phyloP scores from a whole-genome alignment of 2,113 vertebrate genomes.

The Cynocephalus volans region DNA sequence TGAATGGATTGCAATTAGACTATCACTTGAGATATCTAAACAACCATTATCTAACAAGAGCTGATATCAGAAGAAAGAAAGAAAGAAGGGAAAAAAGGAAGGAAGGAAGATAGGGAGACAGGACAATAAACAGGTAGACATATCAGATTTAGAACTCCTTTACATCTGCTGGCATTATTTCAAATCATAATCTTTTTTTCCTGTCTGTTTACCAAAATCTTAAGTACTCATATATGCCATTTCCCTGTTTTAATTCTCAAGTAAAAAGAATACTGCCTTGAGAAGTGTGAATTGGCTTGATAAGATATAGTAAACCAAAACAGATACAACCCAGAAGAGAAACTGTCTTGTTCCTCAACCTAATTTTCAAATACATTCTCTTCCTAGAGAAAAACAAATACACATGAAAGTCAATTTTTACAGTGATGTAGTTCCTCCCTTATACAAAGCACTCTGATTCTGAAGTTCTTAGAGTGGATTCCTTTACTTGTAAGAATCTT shows the following conservation, averaged over 20 bases:
- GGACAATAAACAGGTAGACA: background rate
- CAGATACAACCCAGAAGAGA: background rate
- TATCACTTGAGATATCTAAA: conserved; percentile 13
- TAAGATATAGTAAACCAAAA: conserved; percentile 61
- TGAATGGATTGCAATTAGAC: conserved; percentile 7
- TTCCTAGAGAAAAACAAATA: conserved; percentile 41
- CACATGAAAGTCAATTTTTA: conserved; percentile 39
- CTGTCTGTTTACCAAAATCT: conserved; percentile 40
- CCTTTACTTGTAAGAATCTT: conserved; percentile 34
- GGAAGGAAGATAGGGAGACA: background rate
- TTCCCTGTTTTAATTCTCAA: conserved; percentile 54
- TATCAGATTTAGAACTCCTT: background rate
- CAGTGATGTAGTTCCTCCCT: conserved; percentile 35
- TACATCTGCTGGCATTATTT: conserved; percentile 40
- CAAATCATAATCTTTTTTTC: conserved; percentile 20
- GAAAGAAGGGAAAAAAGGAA: background rate
- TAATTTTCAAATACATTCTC: conserved; percentile 67
- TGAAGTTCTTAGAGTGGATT: conserved; percentile 60
- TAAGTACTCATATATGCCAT: background rate
- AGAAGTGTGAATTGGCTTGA: conserved; percentile 29
- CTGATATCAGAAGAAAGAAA: background rate
- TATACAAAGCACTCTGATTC: conserved; percentile 47
- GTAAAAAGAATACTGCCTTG: background rate
- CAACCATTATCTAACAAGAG: background rate
- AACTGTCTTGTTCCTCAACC: conserved; percentile 11